A percentile compares a stretch with the other conserved stretches of the same genome.
Evolutionary conservation across 2,888 invertebrate species (phyloP).

Genomic region (Chrysopilus asiliformis): DNA sequence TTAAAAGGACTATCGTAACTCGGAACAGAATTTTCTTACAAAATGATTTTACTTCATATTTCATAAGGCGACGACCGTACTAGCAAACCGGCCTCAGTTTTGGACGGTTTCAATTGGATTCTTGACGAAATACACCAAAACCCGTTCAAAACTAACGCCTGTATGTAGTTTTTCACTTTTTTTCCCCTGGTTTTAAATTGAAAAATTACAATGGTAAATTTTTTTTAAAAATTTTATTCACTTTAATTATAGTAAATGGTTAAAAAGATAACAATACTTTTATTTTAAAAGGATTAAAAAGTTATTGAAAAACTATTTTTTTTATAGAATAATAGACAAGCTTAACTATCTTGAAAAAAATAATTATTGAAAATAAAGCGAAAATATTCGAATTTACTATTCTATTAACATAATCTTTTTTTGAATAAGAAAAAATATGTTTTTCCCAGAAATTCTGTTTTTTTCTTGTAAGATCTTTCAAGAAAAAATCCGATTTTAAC

Average conservation of each 20-base stretch:
- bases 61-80: conserved; percentile 19
- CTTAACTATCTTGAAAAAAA: no score
- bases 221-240: conserved; percentile 5
- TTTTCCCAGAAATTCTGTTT: no score
- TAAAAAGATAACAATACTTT: neutral
- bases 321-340: no score
- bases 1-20: neutral
- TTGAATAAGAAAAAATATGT: no score
- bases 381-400: no score
- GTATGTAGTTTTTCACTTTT: conserved; percentile 18
- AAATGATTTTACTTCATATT: conserved; percentile 1
- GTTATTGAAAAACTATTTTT: neutral
- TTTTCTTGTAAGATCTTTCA: no score
- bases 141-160: conserved; percentile 38
- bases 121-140: conserved; percentile 35
- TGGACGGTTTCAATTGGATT: conserved; percentile 39
- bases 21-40: neutral
- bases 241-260: conserved; percentile 4
- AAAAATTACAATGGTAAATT: neutral
- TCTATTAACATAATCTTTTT: no score
- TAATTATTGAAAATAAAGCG: no score
- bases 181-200: no score
- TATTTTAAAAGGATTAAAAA: neutral
- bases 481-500: no score
- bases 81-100: conserved; percentile 35